Evolutionary conservation across 2,113 vertebrate species (phyloP).

Genomic region (Collichthys lucidus): DNA sequence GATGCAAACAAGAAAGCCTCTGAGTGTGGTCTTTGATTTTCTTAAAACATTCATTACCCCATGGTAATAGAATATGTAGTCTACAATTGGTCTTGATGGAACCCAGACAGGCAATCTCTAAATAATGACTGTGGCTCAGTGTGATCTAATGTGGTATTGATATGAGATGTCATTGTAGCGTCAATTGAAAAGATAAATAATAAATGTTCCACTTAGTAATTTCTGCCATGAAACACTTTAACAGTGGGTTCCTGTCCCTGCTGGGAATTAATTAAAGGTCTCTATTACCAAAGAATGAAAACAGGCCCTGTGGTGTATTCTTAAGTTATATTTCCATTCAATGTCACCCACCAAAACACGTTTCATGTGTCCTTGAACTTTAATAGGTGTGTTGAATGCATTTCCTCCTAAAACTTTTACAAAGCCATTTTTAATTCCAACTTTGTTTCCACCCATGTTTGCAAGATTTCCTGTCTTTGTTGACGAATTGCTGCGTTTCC

Average conservation of each 20-base stretch:
- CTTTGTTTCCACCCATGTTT: too few species aligned
- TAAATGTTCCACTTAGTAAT: background rate
- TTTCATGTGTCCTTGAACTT: background rate
- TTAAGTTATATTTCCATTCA: background rate
- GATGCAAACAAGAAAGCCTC: background rate
- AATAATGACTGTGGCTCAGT: slow-evolving; percentile 10
- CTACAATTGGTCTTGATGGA: slow-evolving; percentile 20
- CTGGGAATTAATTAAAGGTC: background rate
- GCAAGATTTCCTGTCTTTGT: too few species aligned
- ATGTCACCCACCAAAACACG: background rate
- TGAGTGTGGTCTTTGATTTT: background rate
- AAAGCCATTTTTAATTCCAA: too few species aligned
- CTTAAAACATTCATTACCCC: slow-evolving; percentile 10
- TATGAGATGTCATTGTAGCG: slow-evolving; percentile 6
- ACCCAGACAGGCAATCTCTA: background rate
- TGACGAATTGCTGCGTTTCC: too few species aligned
- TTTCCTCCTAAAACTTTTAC: too few species aligned
- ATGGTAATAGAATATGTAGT: background rate
- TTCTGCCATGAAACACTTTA: background rate
- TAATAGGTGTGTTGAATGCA: too few species aligned
- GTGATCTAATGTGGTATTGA: background rate
- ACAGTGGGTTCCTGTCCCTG: background rate
- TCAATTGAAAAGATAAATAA: slow-evolving; percentile 11
- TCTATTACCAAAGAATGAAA: too few species aligned
- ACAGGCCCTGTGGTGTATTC: background rate